phyloP scores from a whole-genome alignment of 1,140 invertebrate genomes.

The Amphibalanus amphitrite region DNA sequence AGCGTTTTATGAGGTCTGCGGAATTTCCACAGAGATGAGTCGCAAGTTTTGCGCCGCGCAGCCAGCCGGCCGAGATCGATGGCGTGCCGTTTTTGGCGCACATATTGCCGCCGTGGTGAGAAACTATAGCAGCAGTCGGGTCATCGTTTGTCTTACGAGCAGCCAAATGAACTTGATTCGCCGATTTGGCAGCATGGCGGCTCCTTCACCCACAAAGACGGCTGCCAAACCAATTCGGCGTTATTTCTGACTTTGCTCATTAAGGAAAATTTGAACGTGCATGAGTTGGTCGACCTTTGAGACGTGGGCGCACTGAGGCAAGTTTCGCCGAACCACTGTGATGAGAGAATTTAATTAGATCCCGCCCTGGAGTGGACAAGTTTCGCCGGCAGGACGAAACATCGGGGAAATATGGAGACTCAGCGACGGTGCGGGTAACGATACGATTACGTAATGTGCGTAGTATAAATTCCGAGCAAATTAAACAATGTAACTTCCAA shows the following conservation, averaged over 20 bases:
- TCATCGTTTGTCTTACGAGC: no score
- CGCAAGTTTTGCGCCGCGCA: background rate
- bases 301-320: background rate
- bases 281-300: background rate
- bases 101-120: background rate
- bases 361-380: background rate
- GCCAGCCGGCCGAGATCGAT: background rate
- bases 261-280: background rate
- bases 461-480: no score
- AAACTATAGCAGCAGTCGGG: no score
- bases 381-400: background rate
- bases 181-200: background rate
- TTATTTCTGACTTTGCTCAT: background rate
- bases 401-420: background rate
- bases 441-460: no score
- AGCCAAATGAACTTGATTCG: no score
- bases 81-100: background rate
- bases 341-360: background rate
- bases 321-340: background rate
- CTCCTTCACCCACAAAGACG: background rate
- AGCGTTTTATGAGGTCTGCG: background rate
- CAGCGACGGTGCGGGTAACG: no score
- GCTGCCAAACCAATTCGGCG: background rate
- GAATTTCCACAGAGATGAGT: background rate
- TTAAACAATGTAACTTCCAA: no score